Conservation (phyloP, 2,888 invertebrate genomes). For the Acleris laterana region DNA sequence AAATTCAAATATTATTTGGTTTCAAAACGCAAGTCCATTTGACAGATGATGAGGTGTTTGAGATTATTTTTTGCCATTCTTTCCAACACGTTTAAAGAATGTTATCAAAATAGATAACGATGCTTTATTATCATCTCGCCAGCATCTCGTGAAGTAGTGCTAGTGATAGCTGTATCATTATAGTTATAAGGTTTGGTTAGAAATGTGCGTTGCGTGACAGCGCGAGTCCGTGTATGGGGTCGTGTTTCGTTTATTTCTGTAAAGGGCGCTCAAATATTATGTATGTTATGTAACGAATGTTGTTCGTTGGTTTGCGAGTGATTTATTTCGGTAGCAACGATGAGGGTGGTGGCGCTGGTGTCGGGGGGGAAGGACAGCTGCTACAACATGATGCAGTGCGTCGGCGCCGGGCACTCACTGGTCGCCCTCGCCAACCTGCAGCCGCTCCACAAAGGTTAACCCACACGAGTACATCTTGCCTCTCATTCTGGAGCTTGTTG, state of each 20-base stretch:
- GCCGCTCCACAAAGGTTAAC: conserved; percentile 91
- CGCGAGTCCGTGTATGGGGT: conserved; percentile 59
- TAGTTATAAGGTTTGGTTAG: conserved; percentile 46
- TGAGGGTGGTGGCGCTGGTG: conserved; percentile 94
- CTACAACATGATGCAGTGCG: conserved; percentile 99
- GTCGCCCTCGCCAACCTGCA: conserved; percentile 98
- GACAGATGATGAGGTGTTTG: conserved; percentile 47
- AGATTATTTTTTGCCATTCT: conserved; percentile 53
- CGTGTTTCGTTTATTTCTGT: conserved; percentile 55
- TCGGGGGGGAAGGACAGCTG: conserved; percentile 99
- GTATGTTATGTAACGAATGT: conserved; percentile 78
- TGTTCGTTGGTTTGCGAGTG: conserved; percentile 56
- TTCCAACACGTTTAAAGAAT: conserved; percentile 63
- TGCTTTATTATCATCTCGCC: conserved; percentile 52
- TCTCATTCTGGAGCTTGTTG: conserved; percentile 31
- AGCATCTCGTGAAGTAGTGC: conserved; percentile 54
- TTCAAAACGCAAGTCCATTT: conserved; percentile 41
- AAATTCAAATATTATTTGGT: conserved; percentile 10
- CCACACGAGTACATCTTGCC: conserved; percentile 40
- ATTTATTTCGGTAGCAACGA: conserved; percentile 74
- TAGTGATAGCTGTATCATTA: conserved; percentile 44
- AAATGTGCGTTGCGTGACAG: conserved; percentile 61
- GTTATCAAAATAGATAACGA: conserved; percentile 77
- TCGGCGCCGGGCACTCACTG: conserved; percentile 96
- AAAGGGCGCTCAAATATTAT: conserved; percentile 65